Conservation (phyloP, 2,113 vertebrate species). For the Nanorana parkeri region DNA sequence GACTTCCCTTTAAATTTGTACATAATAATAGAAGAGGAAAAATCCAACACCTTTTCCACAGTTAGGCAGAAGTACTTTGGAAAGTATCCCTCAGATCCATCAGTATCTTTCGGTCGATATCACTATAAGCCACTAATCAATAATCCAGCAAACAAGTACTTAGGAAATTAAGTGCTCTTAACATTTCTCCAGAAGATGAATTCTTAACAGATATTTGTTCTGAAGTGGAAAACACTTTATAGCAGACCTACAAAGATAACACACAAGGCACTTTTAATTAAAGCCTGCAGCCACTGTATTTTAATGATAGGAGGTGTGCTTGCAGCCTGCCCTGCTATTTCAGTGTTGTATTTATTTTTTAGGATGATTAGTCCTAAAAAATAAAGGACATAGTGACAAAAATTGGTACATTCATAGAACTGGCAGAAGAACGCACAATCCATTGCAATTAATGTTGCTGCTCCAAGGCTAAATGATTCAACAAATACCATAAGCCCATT, state of each 20-base stretch:
- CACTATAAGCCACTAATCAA: constrained; percentile 52
- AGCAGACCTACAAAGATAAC: constrained; percentile 16
- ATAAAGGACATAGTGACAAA: constrained; percentile 21
- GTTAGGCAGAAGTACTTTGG: constrained; percentile 17
- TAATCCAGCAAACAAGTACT: constrained; percentile 44
- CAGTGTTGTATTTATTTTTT: constrained; percentile 24
- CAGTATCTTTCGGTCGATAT: constrained; percentile 30
- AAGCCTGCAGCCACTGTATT: constrained; percentile 29
- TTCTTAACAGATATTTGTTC: constrained; percentile 40
- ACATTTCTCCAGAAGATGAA: constrained; percentile 43
- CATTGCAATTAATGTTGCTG: constrained; percentile 48
- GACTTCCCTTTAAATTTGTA: no score
- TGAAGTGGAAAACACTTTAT: constrained; percentile 28
- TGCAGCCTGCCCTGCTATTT: constrained; percentile 16
- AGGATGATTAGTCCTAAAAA: constrained; percentile 6
- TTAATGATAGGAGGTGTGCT: constrained; percentile 19
- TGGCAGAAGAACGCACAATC: constrained; percentile 38
- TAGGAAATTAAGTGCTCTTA: constrained; percentile 50
- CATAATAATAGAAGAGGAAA: background rate
- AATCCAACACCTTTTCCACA: constrained; percentile 16
- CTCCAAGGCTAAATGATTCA: constrained; percentile 43
- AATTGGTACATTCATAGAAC: constrained; percentile 1
- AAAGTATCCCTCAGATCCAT: constrained; percentile 42
- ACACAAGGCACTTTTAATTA: constrained; percentile 44
- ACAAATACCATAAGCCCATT: constrained; percentile 49